phyloP scores from a whole-genome alignment of 1,140 invertebrate species.

The Nylanderia fulva region DNA sequence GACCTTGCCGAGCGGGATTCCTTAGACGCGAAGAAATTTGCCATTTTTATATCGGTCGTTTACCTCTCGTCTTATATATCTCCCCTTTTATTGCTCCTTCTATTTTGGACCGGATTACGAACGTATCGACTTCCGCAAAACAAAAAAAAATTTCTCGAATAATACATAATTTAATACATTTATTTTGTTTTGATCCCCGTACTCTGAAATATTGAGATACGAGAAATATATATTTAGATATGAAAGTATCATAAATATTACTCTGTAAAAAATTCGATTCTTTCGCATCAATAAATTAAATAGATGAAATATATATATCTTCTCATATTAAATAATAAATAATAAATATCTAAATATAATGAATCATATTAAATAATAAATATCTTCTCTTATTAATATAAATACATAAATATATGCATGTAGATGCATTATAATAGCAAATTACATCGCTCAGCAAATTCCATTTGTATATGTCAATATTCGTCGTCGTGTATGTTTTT shows the following conservation, averaged over 20 bases:
- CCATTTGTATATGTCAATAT: background rate
- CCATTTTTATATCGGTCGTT: slow-evolving; percentile 69
- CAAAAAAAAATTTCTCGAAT: slow-evolving; percentile 5
- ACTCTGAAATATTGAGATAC: background rate
- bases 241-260: background rate
- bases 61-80: slow-evolving; percentile 47
- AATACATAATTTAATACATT: too few relatives aligned
- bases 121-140: background rate
- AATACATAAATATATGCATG: background rate
- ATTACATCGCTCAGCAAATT: background rate
- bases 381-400: background rate
- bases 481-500: background rate
- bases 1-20: slow-evolving; percentile 79
- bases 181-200: too few relatives aligned
- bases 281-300: too few relatives aligned
- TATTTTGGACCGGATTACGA: slow-evolving; percentile 29
- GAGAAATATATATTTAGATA: background rate
- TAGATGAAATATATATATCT: too few relatives aligned
- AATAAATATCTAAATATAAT: too few relatives aligned
- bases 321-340: too few relatives aligned
- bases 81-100: slow-evolving; percentile 54
- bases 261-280: too few relatives aligned
- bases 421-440: background rate
- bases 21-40: slow-evolving; percentile 72
- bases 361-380: too few relatives aligned